A percentile compares a stretch with the other conserved stretches of the same genome.
These are phyloP conservation scores for Tubulanus polymorphus DNA, from an alignment of 2,888 invertebrate species.

Conservation along the genomic window DNA sequence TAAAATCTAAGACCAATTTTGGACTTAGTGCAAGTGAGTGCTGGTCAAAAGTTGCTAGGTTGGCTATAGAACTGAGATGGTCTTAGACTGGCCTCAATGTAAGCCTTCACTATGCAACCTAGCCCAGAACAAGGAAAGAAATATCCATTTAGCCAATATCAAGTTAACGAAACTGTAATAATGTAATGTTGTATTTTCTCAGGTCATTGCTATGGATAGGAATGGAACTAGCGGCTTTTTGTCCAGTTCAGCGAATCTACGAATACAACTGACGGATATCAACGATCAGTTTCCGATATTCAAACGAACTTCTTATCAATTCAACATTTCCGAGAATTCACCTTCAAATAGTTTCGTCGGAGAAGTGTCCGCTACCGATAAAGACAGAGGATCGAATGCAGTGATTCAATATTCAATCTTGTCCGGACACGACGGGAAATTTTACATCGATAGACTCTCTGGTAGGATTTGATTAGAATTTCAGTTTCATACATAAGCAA, in stretches of 20 bases:
- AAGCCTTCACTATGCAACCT: no score
- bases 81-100: no score
- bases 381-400: neutral
- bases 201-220: neutral
- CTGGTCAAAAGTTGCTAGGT: no score
- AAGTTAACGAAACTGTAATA: no score
- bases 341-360: neutral
- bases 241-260: neutral
- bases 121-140: no score
- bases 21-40: no score
- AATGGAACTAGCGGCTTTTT: neutral
- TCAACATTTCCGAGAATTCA: neutral
- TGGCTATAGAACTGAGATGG: no score
- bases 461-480: constrained; percentile 16
- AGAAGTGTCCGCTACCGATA: constrained; percentile 1
- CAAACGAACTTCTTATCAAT: neutral
- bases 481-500: no score
- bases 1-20: no score
- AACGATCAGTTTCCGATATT: constrained; percentile 8
- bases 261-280: constrained; percentile 3
- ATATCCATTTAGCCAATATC: no score
- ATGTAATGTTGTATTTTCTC: neutral
- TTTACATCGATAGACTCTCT: constrained; percentile 17
- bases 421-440: constrained; percentile 17
- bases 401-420: constrained; percentile 12